These are phyloP conservation scores for Rhadina sibilatrix DNA, from an alignment of 2,113 vertebrate species.

Conservation along the genomic window DNA sequence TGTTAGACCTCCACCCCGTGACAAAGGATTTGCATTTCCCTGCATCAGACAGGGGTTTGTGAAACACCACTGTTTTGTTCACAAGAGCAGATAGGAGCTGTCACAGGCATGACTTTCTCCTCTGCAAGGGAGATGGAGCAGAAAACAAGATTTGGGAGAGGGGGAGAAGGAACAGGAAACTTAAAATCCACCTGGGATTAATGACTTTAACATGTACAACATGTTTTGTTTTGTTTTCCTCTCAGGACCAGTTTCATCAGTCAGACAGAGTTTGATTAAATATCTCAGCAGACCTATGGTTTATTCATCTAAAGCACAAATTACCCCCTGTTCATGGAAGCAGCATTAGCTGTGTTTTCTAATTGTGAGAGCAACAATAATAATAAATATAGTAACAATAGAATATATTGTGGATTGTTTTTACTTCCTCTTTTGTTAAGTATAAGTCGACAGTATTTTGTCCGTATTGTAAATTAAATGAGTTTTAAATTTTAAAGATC, in stretches of 20 bases:
- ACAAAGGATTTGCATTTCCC: not conserved
- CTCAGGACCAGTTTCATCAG: slow-evolving; percentile 28
- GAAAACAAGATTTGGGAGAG: not conserved
- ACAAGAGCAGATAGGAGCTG: not conserved
- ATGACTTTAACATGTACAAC: slow-evolving; percentile 42
- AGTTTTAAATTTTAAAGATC: not conserved
- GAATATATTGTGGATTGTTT: not conserved
- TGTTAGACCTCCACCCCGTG: not conserved
- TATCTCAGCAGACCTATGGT: slow-evolving; percentile 16
- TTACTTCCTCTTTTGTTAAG: not conserved
- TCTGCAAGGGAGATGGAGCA: not conserved
- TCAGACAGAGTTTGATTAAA: slow-evolving; percentile 50
- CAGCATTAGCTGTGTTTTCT: slow-evolving; percentile 15
- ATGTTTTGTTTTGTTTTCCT: slow-evolving; percentile 40
- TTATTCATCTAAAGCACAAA: slow-evolving; percentile 18
- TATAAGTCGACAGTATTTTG: not conserved
- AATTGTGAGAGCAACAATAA: not conserved
- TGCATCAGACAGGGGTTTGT: accelerated
- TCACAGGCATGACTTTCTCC: not conserved
- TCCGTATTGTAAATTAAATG: not conserved
- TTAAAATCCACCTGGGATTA: slow-evolving; percentile 53
- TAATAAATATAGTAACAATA: slow-evolving; percentile 20
- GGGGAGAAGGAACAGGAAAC: slow-evolving; percentile 19
- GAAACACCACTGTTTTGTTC: not conserved
- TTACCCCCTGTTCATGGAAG: not conserved